Evolutionary conservation across 2,888 invertebrate genomes (phyloP).

Genomic region (Mythimna vitellina): DNA sequence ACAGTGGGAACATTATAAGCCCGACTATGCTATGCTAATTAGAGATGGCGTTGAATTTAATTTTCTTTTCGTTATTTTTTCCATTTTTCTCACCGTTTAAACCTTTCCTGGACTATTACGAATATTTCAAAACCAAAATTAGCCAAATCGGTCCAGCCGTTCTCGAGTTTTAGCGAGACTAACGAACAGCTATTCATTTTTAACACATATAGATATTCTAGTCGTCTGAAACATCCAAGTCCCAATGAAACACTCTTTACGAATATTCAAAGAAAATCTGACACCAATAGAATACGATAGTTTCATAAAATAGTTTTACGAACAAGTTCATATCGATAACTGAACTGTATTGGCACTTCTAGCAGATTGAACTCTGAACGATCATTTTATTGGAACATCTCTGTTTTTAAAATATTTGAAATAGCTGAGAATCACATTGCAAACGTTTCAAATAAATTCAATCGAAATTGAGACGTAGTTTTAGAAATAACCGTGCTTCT

Average conservation of each 20-base stretch:
- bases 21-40: too few species aligned
- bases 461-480: conserved; percentile 7
- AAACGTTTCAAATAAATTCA: conserved; percentile 16
- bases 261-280: conserved; percentile 1
- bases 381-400: conserved; percentile 40
- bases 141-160: too few species aligned
- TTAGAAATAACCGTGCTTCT: not conserved
- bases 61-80: too few species aligned
- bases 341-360: conserved; percentile 35
- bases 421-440: conserved; percentile 18
- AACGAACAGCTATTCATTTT: too few species aligned
- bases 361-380: conserved; percentile 22
- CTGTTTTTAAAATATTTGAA: conserved; percentile 34
- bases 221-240: not conserved
- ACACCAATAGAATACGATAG: not conserved
- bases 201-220: not conserved
- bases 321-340: conserved; percentile 18
- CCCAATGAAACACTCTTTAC: not conserved
- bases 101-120: too few species aligned
- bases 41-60: too few species aligned
- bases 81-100: too few species aligned
- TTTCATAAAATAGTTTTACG: conserved; percentile 14
- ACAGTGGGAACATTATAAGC: too few species aligned
- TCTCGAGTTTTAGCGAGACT: too few species aligned
- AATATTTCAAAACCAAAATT: too few species aligned